Evolutionary conservation across 2,888 invertebrate genomes (phyloP).

Genomic region (Glaucopsyche alexis): DNA sequence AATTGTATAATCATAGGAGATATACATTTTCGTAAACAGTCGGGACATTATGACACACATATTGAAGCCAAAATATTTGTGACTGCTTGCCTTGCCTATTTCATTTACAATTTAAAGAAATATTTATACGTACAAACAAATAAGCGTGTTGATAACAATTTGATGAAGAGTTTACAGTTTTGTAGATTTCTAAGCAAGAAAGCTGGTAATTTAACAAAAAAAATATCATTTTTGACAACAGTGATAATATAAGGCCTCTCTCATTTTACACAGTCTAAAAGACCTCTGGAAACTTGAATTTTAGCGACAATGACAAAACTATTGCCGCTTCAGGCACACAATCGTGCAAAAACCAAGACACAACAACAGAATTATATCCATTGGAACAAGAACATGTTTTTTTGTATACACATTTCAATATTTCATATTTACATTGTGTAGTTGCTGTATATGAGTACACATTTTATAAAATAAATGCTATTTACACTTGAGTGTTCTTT

Average conservation of each 20-base stretch:
- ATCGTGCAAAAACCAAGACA: neutral
- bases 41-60: too few relatives aligned
- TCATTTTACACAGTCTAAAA: neutral
- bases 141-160: neutral
- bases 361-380: neutral
- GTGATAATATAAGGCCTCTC: neutral
- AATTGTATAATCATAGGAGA: too few relatives aligned
- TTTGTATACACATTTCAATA: neutral
- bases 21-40: too few relatives aligned
- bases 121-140: neutral
- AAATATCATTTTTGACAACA: neutral
- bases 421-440: neutral
- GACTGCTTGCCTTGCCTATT: too few relatives aligned
- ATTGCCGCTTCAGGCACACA: neutral
- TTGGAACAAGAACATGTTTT: neutral
- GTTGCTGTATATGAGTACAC: neutral
- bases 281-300: neutral
- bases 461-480: neutral
- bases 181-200: neutral
- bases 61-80: too few relatives aligned
- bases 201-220: neutral
- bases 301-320: neutral
- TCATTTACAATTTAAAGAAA: too few relatives aligned
- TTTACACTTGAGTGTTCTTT: neutral
- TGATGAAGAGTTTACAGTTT: neutral